Conservation (phyloP, 2,797 vertebrate genomes). For the Stomatorhinus walkeri region DNA sequence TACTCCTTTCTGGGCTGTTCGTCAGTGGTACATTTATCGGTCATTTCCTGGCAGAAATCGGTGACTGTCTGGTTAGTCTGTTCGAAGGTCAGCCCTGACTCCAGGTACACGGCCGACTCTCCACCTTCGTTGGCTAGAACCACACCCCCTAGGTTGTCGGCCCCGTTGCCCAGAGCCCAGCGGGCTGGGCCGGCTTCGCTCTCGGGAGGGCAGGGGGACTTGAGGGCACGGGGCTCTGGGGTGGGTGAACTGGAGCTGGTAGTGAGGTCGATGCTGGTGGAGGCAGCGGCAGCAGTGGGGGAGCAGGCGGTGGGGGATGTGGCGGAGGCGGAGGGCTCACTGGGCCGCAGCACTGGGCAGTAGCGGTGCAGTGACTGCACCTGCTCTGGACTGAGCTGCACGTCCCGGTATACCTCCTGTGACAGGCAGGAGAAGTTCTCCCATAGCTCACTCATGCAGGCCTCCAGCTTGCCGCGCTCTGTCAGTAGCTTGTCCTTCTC, state of each 20-base stretch:
- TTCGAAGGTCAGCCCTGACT: slow-evolving; percentile 70
- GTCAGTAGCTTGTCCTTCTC: slow-evolving; percentile 96
- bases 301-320: slow-evolving; percentile 34
- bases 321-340: slow-evolving; percentile 60
- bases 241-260: slow-evolving; percentile 58
- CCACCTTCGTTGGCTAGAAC: slow-evolving; percentile 54
- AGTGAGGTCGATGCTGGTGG: slow-evolving; percentile 56
- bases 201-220: slow-evolving; percentile 66
- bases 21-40: slow-evolving; percentile 98
- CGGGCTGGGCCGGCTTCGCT: slow-evolving; percentile 54
- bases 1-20: slow-evolving; percentile 95
- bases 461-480: slow-evolving; percentile 94
- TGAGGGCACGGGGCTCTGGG: slow-evolving; percentile 70
- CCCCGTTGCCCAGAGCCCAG: slow-evolving; percentile 65
- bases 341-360: slow-evolving; percentile 83
- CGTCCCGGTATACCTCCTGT: slow-evolving; percentile 92
- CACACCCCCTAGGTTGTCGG: slow-evolving; percentile 52
- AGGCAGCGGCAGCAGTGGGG: slow-evolving; percentile 36
- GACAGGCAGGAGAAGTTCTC: slow-evolving; percentile 98
- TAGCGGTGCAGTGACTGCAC: slow-evolving; percentile 91
- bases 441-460: slow-evolving; percentile 94
- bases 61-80: slow-evolving; percentile 90
- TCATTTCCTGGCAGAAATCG: slow-evolving; percentile 99
- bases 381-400: slow-evolving; percentile 90
- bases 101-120: slow-evolving; percentile 64